Base-by-base conservation (phyloP, 2,888 invertebrate genomes). In the Leucophora obtusa region DNA sequence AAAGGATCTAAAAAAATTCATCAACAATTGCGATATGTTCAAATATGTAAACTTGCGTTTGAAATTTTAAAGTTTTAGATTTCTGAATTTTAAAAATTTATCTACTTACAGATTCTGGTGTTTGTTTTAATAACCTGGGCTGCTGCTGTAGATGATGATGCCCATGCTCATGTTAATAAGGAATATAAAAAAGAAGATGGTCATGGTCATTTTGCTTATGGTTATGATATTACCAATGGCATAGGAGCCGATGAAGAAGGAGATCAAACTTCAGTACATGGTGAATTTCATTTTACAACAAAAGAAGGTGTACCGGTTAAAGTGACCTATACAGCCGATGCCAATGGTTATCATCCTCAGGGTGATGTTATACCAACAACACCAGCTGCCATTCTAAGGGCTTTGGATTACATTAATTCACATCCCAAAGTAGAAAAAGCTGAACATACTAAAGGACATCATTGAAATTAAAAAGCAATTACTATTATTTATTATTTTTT, bases 351-450 rank as follows among this genome's bases (percentile, higher is more conserved):
- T n/a, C n/a, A n/a, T n/a, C n/a, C n/a, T n/a, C n/a, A n/a, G n/a
- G 85, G 89, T 4, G 86, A 86, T 66, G 51, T 82, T 15, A 62
- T 89, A 69, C 89, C 88, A 59, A 87, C 89, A 38, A 86, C 84
- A 5, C 89, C 89, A 4, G 84, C 81, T 47, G 85, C 86, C 10
- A 88, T 88, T 70, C 81, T 87, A 4, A 82, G 78, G 71, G 83
- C 87, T 1, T 69, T 89, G 80, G 87, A 86, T 9, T 88, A 88
- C 74, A 86, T 87, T 33, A 83, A 85, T 7, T 81, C 87, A 2
- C 89, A 88, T 84, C 87, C 86, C 2, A 70, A 70, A 15, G 51
- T 17, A 5, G 60, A 62, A 62, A 54, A 76, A 11, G 8, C 38
- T 17, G 56, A 76, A 10, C 10, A 1, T 11, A n/a, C n/a, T n/a